A percentile compares a stretch with the other conserved stretches of the same genome.
phyloP scores from a whole-genome alignment of 2,113 vertebrate species.

The Myotis yumanensis region DNA sequence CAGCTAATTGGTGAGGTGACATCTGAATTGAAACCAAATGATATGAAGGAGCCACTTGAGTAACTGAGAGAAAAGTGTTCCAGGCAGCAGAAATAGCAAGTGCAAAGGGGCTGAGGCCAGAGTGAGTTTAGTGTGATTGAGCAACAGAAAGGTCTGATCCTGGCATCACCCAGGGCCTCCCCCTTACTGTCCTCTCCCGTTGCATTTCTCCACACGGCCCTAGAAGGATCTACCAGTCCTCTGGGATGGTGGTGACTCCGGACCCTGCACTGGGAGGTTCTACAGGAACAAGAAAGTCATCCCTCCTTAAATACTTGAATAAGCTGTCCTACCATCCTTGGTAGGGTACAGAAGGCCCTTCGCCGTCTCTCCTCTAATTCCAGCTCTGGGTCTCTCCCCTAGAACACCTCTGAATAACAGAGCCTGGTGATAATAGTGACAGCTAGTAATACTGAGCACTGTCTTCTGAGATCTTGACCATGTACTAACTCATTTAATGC shows the following conservation, averaged over 20 bases:
- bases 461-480: background rate
- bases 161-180: background rate
- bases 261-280: background rate
- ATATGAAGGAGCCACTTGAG: background rate
- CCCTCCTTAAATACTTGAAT: background rate
- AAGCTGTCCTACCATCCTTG: background rate
- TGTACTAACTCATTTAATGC: background rate
- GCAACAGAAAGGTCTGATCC: background rate
- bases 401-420: background rate
- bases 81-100: background rate
- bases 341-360: background rate
- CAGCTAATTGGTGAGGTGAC: background rate
- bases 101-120: background rate
- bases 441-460: background rate
- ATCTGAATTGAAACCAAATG: background rate
- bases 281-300: background rate
- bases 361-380: background rate
- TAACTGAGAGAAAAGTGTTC: background rate
- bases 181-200: background rate
- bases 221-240: background rate
- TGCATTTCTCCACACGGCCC: conserved; percentile 29
- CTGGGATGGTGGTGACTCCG: background rate
- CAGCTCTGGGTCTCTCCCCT: background rate
- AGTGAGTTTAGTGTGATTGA: background rate
- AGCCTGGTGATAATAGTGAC: background rate